Percentiles rank a stretch among this genome's conserved stretches.
Conservation (phyloP, 1,140 invertebrate genomes). For the Teleopsis dalmanni region DNA sequence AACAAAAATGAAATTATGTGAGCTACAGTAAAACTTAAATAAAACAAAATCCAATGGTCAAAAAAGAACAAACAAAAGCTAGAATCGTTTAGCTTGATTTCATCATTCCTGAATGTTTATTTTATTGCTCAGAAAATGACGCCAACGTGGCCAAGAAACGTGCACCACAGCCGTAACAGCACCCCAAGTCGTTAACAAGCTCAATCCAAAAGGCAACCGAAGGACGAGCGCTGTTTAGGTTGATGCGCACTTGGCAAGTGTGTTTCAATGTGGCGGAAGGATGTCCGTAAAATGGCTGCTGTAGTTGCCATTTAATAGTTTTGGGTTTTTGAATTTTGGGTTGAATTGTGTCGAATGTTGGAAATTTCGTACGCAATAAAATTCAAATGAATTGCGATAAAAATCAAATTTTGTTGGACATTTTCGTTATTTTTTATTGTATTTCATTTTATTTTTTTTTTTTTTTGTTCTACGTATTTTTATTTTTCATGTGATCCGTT, state of each 20-base stretch:
- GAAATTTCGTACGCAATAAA: slow-evolving; percentile 36
- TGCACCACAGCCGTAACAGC: background rate
- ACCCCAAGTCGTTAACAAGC: background rate
- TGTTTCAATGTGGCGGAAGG: background rate
- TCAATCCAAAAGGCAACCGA: background rate
- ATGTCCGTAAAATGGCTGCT: background rate
- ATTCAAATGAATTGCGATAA: slow-evolving; percentile 44
- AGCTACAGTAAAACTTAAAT: too few relatives aligned
- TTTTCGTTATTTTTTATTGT: slow-evolving; percentile 10
- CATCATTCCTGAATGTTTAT: slow-evolving; percentile 43
- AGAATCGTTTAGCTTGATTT: slow-evolving; percentile 38
- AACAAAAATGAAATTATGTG: too few relatives aligned
- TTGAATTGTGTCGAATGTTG: background rate
- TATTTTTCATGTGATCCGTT: background rate
- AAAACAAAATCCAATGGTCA: too few relatives aligned
- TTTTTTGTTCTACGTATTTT: background rate
- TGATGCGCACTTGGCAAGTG: background rate
- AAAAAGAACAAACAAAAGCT: background rate
- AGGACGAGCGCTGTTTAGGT: background rate
- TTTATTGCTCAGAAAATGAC: slow-evolving; percentile 44
- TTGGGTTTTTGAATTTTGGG: background rate
- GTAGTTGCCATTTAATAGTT: slow-evolving; percentile 8
- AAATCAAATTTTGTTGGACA: slow-evolving; percentile 42
- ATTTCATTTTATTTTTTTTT: background rate
- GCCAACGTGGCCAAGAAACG: slow-evolving; percentile 40